These are phyloP conservation scores for Spheniscus humboldti DNA, from an alignment of 2,797 vertebrate species.

Conservation along the genomic window DNA sequence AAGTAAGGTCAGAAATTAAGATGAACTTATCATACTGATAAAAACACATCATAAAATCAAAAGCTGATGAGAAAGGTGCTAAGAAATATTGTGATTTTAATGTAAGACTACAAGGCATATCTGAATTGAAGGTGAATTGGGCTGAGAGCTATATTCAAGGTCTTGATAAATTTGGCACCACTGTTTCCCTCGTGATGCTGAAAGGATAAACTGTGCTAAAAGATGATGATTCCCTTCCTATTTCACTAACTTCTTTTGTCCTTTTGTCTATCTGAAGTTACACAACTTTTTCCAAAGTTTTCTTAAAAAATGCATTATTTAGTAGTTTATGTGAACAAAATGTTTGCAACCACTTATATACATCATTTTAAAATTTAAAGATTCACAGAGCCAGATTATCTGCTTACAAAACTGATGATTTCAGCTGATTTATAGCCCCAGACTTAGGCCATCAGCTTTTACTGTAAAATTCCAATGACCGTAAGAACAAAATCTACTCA, in stretches of 20 bases:
- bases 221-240: neutral
- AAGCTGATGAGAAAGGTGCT: neutral
- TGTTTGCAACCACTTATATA: neutral
- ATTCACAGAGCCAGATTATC: neutral
- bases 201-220: neutral
- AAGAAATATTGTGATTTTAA: neutral
- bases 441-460: neutral
- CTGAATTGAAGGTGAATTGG: neutral
- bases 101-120: neutral
- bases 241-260: neutral
- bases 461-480: neutral
- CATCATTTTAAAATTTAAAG: neutral
- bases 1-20: neutral
- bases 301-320: neutral
- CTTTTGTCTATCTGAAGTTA: neutral
- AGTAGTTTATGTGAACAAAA: neutral
- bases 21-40: neutral
- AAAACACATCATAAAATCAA: neutral
- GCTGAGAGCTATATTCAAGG: neutral
- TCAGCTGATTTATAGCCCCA: slow-evolving; percentile 16
- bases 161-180: neutral
- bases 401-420: neutral
- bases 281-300: neutral
- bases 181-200: neutral
- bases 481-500: neutral